Evolutionary conservation across 2,888 invertebrate species (phyloP).

Genomic region (Spialia ferax): DNA sequence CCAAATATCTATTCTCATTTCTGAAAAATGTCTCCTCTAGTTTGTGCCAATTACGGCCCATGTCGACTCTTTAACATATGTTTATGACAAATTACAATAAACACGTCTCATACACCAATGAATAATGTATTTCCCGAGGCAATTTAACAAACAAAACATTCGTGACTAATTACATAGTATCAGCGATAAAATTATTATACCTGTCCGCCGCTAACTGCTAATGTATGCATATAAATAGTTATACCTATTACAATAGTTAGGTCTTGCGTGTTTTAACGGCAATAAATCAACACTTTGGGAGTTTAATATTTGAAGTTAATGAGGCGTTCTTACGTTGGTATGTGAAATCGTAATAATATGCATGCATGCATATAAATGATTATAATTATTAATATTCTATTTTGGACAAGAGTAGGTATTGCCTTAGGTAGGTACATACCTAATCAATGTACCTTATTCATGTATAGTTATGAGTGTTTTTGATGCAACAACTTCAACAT

Average conservation of each 20-base stretch:
- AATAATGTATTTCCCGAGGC: slow-evolving; percentile 34
- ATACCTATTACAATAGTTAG: slow-evolving; percentile 2
- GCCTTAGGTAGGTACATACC: no score
- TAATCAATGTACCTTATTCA: no score
- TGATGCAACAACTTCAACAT: no score
- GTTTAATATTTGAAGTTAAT: slow-evolving; percentile 29
- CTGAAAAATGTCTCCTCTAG: slow-evolving; percentile 52
- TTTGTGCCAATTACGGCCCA: slow-evolving; percentile 36
- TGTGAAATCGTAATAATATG: background rate
- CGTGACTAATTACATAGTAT: slow-evolving; percentile 36
- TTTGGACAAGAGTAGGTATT: no score
- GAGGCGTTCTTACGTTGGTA: slow-evolving; percentile 7
- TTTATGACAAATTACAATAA: slow-evolving; percentile 41
- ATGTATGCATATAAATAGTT: slow-evolving; percentile 22
- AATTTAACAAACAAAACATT: slow-evolving; percentile 35
- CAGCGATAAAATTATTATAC: slow-evolving; percentile 38
- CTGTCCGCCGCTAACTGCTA: slow-evolving; percentile 30
- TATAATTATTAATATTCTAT: no score
- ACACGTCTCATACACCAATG: slow-evolving; percentile 34
- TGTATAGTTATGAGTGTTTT: no score
- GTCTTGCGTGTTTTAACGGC: slow-evolving; percentile 32
- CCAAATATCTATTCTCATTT: slow-evolving; percentile 65
- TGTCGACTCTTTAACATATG: slow-evolving; percentile 35
- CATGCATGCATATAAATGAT: no score
- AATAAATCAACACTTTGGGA: slow-evolving; percentile 42